phyloP scores from a whole-genome alignment of 2,113 vertebrate species.

The human (Homo sapiens) region DNA sequence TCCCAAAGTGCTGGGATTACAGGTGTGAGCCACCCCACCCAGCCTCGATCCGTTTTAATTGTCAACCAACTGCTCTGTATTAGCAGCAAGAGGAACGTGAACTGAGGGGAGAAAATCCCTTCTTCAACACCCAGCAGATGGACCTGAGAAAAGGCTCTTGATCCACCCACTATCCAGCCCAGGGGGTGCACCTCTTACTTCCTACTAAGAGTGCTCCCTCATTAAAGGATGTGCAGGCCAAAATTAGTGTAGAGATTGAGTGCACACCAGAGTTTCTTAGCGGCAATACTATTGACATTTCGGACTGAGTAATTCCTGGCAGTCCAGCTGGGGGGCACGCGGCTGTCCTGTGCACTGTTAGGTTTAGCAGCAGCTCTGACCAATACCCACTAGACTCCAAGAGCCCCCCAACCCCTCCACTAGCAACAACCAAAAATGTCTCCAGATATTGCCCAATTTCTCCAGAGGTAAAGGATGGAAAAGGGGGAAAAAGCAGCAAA shows the following conservation, averaged over 20 bases:
- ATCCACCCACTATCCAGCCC: background rate
- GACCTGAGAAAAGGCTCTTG: background rate
- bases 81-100: background rate
- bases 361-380: background rate
- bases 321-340: fast-evolving
- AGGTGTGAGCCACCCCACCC: too few relatives aligned
- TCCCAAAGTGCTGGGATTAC: too few relatives aligned
- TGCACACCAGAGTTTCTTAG: background rate
- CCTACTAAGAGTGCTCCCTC: background rate
- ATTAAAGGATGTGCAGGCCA: background rate
- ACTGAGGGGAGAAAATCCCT: background rate
- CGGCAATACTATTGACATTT: too few relatives aligned
- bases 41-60: background rate
- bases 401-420: background rate
- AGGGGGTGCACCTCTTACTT: background rate
- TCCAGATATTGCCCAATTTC: background rate
- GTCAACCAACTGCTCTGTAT: background rate
- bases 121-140: background rate
- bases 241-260: background rate
- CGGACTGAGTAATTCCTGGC: background rate
- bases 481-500: background rate
- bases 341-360: background rate
- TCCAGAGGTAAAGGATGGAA: background rate
- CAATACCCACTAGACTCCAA: background rate
- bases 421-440: background rate